These are phyloP conservation scores for Chaitophorus viminalis DNA, from an alignment of 2,888 invertebrate genomes.

Conservation along the genomic window DNA sequence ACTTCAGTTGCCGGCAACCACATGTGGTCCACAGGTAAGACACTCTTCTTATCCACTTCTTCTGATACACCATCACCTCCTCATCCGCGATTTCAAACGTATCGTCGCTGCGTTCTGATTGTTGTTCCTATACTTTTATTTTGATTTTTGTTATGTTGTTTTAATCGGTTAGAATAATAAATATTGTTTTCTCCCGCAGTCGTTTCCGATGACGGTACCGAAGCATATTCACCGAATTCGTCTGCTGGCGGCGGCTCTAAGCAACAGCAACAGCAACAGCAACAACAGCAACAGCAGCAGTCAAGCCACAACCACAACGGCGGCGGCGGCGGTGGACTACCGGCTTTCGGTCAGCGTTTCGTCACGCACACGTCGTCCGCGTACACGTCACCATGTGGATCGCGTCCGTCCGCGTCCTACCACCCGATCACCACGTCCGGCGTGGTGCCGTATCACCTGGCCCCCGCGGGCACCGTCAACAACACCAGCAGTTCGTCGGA, in stretches of 20 bases:
- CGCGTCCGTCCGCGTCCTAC: constrained; percentile 47
- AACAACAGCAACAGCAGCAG: constrained; percentile 47
- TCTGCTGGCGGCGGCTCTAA: background rate
- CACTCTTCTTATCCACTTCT: background rate
- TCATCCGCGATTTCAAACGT: no score
- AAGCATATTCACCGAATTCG: constrained; percentile 55
- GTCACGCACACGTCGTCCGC: constrained; percentile 45
- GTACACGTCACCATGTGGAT: constrained; percentile 24
- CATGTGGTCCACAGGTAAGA: constrained; percentile 57
- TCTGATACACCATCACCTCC: background rate
- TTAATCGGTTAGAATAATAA: background rate
- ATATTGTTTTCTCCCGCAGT: background rate
- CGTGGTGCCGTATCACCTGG: constrained; percentile 49
- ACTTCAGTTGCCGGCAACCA: constrained; percentile 53
- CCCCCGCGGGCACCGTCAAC: constrained; percentile 59
- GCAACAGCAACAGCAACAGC: constrained; percentile 5
- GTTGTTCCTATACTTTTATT: background rate
- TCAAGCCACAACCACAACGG: background rate
- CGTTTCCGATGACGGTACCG: constrained; percentile 49
- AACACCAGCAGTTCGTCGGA: constrained; percentile 38
- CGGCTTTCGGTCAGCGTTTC: constrained; percentile 63
- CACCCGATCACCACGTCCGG: constrained; percentile 36
- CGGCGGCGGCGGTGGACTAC: constrained; percentile 62
- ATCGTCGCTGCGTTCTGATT: no score
- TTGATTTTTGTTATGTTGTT: background rate